These are phyloP conservation scores for Corapipo altera DNA, from an alignment of 2,113 vertebrate genomes.

Conservation along the genomic window DNA sequence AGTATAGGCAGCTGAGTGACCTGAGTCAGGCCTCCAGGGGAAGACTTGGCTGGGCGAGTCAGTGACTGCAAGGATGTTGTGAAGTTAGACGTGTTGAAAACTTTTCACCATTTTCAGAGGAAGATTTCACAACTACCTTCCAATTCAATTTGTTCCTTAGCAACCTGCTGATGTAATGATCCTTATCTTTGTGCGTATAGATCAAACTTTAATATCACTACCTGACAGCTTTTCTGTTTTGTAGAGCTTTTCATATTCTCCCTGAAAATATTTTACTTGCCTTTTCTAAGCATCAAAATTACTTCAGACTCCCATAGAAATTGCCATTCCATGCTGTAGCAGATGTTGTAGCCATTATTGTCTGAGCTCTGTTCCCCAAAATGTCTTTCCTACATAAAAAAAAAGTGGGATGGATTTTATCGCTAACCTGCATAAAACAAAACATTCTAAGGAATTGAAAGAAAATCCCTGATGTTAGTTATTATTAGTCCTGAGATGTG, in stretches of 20 bases:
- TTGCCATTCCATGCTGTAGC: neutral
- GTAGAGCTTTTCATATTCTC: constrained; percentile 13
- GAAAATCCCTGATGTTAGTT: neutral
- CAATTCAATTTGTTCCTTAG: constrained; percentile 27
- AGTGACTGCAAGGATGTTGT: neutral
- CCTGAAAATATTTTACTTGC: neutral
- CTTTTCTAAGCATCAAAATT: neutral
- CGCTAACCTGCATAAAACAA: neutral
- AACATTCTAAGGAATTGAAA: neutral
- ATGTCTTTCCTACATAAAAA: neutral
- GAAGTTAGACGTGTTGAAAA: neutral
- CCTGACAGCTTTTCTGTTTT: neutral
- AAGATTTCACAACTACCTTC: neutral
- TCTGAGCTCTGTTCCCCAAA: neutral
- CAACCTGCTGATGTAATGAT: constrained; percentile 8
- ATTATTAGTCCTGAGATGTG: neutral
- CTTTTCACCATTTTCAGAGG: neutral
- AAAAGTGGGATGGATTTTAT: neutral
- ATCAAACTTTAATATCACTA: constrained; percentile 29
- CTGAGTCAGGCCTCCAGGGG: neutral
- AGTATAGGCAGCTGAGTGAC: neutral
- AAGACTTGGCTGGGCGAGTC: neutral
- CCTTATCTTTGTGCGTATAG: neutral
- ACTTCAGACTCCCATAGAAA: neutral
- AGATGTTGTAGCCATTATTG: neutral